These are phyloP conservation scores for Hipposideros armiger DNA, from an alignment of 2,113 vertebrate species.

Conservation along the genomic window DNA sequence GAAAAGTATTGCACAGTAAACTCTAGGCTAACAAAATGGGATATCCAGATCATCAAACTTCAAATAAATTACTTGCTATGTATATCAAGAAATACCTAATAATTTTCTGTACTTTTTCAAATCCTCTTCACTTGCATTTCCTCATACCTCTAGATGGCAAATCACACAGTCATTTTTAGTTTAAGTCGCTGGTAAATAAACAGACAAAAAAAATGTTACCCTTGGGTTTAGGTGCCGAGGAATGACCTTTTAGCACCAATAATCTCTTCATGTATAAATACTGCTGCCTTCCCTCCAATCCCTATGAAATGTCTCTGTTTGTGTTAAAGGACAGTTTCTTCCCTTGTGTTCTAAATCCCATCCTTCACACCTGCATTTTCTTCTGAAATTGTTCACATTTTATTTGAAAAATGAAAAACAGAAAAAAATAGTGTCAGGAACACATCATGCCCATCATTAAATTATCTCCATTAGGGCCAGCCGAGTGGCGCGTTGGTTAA, in stretches of 20 bases:
- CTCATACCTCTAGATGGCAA: neutral
- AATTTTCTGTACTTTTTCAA: constrained; percentile 7
- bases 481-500: too few species aligned
- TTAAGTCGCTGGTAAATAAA: constrained; percentile 7
- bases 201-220: neutral
- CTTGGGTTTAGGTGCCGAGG: neutral
- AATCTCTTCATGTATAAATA: constrained; percentile 9
- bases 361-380: neutral
- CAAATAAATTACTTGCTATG: neutral
- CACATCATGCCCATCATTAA: neutral
- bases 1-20: constrained; percentile 40
- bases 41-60: constrained; percentile 27
- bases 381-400: neutral
- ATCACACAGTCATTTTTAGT: neutral
- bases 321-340: neutral
- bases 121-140: neutral
- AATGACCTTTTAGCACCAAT: neutral
- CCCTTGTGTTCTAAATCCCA: neutral
- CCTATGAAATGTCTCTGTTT: neutral
- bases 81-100: neutral
- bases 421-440: neutral
- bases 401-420: constrained; percentile 26
- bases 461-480: neutral
- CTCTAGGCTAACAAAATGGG: neutral
- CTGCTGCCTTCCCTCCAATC: neutral